Conservation (phyloP, 2,888 invertebrate genomes). For the Cataglyphis livida region DNA sequence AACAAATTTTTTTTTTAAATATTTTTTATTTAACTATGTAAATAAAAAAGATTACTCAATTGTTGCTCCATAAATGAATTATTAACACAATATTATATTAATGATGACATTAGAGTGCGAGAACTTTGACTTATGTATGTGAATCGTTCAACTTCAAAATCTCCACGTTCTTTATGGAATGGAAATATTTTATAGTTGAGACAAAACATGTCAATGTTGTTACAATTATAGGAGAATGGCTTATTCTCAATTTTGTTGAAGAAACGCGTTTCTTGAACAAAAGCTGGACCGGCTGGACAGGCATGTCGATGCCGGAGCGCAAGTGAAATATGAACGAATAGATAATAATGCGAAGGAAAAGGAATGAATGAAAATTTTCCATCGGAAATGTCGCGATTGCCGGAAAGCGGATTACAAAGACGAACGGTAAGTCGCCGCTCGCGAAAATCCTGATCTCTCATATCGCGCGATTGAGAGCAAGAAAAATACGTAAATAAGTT, state of each 20-base stretch:
- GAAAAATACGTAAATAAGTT: constrained; percentile 46
- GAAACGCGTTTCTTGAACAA: constrained; percentile 24
- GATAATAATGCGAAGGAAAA: constrained; percentile 48
- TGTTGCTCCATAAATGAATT: background rate
- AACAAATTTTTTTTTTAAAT: background rate
- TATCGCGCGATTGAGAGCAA: constrained; percentile 47
- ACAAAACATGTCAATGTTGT: constrained; percentile 3
- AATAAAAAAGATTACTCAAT: background rate
- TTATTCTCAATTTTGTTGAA: constrained; percentile 40
- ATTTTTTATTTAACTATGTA: background rate
- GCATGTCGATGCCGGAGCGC: constrained; percentile 31
- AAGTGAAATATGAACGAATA: constrained; percentile 39
- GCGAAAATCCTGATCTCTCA: constrained; percentile 44
- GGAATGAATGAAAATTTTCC: constrained; percentile 46
- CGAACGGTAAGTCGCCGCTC: constrained; percentile 35
- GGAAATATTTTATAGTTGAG: constrained; percentile 13
- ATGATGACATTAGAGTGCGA: background rate
- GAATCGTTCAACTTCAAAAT: background rate
- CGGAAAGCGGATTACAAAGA: constrained; percentile 55
- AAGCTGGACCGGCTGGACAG: constrained; percentile 19
- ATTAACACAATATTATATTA: background rate
- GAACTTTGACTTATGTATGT: background rate
- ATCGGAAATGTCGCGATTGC: constrained; percentile 52
- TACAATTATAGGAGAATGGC: constrained; percentile 11
- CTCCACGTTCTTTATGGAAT: background rate